Evolutionary conservation across 2,113 vertebrate species (phyloP).

Genomic region (Dunckerocampus dactyliophorus): DNA sequence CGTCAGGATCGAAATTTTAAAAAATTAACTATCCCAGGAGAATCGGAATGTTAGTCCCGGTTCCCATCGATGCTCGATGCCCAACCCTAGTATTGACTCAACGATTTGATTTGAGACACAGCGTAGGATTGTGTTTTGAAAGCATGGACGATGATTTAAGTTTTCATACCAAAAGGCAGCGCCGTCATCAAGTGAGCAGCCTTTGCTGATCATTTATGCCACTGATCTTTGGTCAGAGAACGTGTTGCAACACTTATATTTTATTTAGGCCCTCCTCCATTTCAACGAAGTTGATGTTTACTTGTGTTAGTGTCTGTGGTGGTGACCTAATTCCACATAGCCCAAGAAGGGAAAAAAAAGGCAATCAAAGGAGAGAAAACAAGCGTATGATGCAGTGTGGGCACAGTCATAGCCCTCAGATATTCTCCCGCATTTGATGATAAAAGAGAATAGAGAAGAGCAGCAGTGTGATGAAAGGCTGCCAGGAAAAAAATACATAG

Average conservation of each 20-base stretch:
- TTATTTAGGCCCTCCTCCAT: constrained; percentile 7
- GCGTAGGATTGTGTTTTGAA: neutral
- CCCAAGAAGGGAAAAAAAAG: constrained; percentile 42
- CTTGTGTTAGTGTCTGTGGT: constrained; percentile 47
- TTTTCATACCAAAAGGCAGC: neutral
- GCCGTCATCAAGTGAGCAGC: neutral
- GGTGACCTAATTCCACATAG: constrained; percentile 61
- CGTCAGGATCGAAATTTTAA: no score
- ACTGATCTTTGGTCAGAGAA: neutral
- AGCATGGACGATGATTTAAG: neutral
- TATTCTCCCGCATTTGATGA: constrained; percentile 64
- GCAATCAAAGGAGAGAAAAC: constrained; percentile 28
- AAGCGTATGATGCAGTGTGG: constrained; percentile 66
- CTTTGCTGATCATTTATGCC: constrained; percentile 11
- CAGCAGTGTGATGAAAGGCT: constrained; percentile 30
- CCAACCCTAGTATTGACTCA: no score
- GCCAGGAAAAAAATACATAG: constrained; percentile 14
- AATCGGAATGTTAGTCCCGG: no score
- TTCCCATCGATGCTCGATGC: no score
- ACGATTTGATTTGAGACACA: no score
- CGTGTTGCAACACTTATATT: constrained; percentile 16
- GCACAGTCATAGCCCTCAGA: constrained; percentile 60
- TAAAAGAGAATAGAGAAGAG: constrained; percentile 59
- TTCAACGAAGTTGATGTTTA: constrained; percentile 20
- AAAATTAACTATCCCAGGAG: no score